Evolutionary conservation across 2,888 invertebrate species (phyloP), one percentile per base, ranked within the genome.

Genomic region (Tiliacea aurago): DNA sequence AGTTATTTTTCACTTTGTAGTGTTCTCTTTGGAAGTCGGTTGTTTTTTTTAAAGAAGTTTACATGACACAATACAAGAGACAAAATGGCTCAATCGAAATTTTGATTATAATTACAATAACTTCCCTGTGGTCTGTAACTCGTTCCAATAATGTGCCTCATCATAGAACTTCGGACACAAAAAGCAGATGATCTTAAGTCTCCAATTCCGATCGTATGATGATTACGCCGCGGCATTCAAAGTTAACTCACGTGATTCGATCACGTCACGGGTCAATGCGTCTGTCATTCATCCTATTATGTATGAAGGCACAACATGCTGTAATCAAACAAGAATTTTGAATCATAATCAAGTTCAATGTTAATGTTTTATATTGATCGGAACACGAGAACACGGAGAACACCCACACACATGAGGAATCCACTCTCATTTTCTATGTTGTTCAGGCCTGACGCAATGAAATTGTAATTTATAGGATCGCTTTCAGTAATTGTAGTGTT

Each of bases 341-440:
- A 73, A 78, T 69, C 64, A 62, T 64, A 68, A 70, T 80, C 80
- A 82, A 85, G 85, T 82, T 86, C 81, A 86, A 78, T 83, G 64
- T 70, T 74, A 77, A 65, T 70, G 63, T 72, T 58, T 66, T 64
- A 80, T 81, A 72, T 74, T 59, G 69, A 73, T 79, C 70, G 67
- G 74, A 84, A 84, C 81, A 77, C 81, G 82, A 87, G 43, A 66
- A 41, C 28, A 84, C 76, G 72, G 70, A 83, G 81, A 84, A 84
- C 86, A 84, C 89, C 88, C 86, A 85, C 88, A 66, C 81, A 67
- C 78, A 63, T 63, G 70, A 67, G 78, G 80, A 79, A 84, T 86
- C 76, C 84, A 89, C 89, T 89, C 86, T 89, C 86, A 80, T 70
- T 89, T 88, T 89, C 86, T 73, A 80, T 63, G 41, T 64, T 64